These are phyloP conservation scores for Tetanocera ferruginea DNA, from an alignment of 2,888 invertebrate species.

Conservation along the genomic window DNA sequence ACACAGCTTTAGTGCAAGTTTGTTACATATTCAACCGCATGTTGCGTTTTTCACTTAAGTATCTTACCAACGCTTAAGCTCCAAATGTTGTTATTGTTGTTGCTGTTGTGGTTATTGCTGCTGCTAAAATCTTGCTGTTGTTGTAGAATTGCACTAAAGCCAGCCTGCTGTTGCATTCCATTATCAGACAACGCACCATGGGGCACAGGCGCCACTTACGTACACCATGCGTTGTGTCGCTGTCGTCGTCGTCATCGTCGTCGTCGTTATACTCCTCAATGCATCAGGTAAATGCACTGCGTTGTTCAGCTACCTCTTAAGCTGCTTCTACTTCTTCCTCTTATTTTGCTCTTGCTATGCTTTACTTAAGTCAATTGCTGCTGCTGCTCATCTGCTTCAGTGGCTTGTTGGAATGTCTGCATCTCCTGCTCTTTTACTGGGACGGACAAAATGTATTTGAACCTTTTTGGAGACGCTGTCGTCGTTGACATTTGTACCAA, in stretches of 20 bases:
- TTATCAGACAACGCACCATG: slow-evolving; percentile 70
- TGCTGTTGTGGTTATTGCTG: neutral
- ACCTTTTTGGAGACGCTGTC: neutral
- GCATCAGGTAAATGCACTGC: slow-evolving; percentile 30
- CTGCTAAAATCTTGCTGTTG: neutral
- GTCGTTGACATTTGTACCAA: slow-evolving; percentile 27
- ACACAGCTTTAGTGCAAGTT: slow-evolving; percentile 13
- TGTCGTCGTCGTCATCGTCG: neutral
- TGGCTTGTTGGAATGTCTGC: neutral
- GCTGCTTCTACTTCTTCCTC: neutral
- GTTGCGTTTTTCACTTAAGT: slow-evolving; percentile 25
- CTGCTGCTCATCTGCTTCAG: neutral
- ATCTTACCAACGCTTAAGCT: neutral
- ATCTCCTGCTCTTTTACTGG: neutral
- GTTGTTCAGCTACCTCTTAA: neutral
- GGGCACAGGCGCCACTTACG: slow-evolving; percentile 69
- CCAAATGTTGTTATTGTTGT: neutral
- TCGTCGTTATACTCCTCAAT: neutral
- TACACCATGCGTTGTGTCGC: slow-evolving; percentile 35
- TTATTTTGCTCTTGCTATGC: neutral
- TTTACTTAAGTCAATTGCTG: neutral
- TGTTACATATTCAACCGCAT: slow-evolving; percentile 22
- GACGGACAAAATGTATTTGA: too few relatives aligned
- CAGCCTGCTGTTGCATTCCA: slow-evolving; percentile 45
- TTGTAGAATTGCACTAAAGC: slow-evolving; percentile 8